Base-by-base conservation (phyloP, 2,888 invertebrate genomes). In the Loripinus fragilis region DNA sequence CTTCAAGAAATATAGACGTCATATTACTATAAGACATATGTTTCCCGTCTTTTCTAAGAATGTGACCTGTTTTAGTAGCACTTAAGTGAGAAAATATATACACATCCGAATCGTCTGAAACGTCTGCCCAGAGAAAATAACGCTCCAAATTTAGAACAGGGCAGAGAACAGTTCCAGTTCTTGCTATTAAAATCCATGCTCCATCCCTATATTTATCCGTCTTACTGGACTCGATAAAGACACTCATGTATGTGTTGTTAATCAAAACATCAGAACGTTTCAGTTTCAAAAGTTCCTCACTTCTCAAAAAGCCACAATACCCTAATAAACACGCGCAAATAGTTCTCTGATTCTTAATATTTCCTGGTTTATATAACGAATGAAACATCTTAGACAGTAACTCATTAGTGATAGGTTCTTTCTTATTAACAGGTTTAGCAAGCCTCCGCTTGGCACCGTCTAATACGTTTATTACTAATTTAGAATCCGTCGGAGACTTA, bases 401-500 rank as follows among this genome's bases (percentile, higher is more conserved):
- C 5, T 68, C 71, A 17, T 17, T 38, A 55, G 74, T 71, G 8
- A 78, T 66, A 3, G 74, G 82, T 48, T 76, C 72, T 71, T 82
- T 79, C 60, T 50, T 74, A 15, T n/a, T n/a, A 42, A 75, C 68
- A 45, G 74, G 69, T 30, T 76, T 79, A 35, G 72, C 52, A 25
- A 78, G 42, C 10, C 30, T 55, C 20, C 78, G 33, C 65, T 78
- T 81, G 10, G 67, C 74, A 20, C 73, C 76, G 52, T 76, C 78
- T 41, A 60, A 60, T 10, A 73, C 42, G 71, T 76, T 74, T 42
- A 42, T 71, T 35, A 69, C 69, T 33, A 74, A 75, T 28, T 60
- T 52, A 8, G 64, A 76, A 52, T 81, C 70, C 23, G 81, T 81
- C n/a, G 78, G 81, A 64, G 76, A 72, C 1, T 41, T n/a, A 25